Percentiles rank a stretch among this genome's conserved stretches.
phyloP scores from a whole-genome alignment of 2,797 vertebrate genomes.

The Naso thynnoides region DNA sequence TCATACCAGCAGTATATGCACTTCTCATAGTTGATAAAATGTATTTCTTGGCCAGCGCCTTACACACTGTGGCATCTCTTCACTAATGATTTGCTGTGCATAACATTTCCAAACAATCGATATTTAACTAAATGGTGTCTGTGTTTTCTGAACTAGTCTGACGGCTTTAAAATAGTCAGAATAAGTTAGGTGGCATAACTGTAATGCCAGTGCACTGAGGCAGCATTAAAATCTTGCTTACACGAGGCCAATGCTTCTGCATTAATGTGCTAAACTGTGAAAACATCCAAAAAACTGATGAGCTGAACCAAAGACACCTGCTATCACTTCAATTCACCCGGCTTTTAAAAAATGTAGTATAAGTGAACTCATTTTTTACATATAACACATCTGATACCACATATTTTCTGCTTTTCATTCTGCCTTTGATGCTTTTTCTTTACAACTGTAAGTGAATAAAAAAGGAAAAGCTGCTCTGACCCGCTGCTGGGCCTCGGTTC shows the following conservation, averaged over 20 bases:
- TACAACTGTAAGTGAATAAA: not conserved
- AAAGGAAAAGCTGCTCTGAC: not conserved
- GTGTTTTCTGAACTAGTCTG: slow-evolving; percentile 7
- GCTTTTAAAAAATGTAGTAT: not conserved
- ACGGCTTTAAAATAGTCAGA: slow-evolving; percentile 13
- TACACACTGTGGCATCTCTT: not conserved
- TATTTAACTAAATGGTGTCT: slow-evolving; percentile 8
- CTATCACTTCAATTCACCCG: not conserved
- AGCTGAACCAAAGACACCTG: not conserved
- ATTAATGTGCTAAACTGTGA: not conserved
- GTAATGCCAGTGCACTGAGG: slow-evolving; percentile 18
- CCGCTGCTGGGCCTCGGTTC: not conserved
- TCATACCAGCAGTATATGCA: not conserved
- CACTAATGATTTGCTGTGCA: not conserved
- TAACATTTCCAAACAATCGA: slow-evolving; percentile 28
- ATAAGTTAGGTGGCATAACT: not conserved
- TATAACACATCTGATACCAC: too few species aligned
- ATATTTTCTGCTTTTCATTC: not conserved
- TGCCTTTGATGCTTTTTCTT: not conserved
- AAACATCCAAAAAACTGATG: not conserved
- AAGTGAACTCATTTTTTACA: not conserved
- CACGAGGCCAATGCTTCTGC: not conserved
- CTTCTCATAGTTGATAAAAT: not conserved
- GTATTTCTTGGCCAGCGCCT: not conserved
- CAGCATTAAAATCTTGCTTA: not conserved